phyloP scores from a whole-genome alignment of 2,888 invertebrate species.

The Calameuta filiformis region DNA sequence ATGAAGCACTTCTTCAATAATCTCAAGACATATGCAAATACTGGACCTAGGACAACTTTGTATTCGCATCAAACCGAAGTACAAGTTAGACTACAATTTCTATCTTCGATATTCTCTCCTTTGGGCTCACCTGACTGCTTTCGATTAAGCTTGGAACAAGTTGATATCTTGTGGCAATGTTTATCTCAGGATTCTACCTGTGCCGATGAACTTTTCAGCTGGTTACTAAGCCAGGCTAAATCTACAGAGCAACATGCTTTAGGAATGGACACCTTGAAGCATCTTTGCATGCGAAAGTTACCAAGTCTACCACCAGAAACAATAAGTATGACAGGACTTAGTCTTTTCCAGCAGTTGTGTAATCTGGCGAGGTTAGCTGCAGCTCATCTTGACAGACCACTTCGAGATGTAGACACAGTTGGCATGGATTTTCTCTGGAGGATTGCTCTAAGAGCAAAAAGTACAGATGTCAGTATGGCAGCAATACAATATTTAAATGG shows the following conservation, averaged over 20 bases:
- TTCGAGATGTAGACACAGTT: constrained; percentile 71
- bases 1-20: constrained; percentile 93
- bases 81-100: constrained; percentile 90
- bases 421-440: constrained; percentile 97
- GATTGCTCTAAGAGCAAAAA: constrained; percentile 89
- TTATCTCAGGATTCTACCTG: constrained; percentile 87
- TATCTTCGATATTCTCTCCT: constrained; percentile 91
- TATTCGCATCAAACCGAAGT: constrained; percentile 88
- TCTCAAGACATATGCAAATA: constrained; percentile 77
- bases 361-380: constrained; percentile 86
- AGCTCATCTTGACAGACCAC: constrained; percentile 68
- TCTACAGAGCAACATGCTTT: constrained; percentile 93
- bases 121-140: constrained; percentile 91
- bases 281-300: constrained; percentile 89
- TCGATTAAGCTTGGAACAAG: constrained; percentile 86
- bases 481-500: constrained; percentile 94
- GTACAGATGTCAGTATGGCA: constrained; percentile 94
- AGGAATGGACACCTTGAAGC: constrained; percentile 86
- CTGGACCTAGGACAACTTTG: constrained; percentile 63
- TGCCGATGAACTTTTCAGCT: constrained; percentile 92
- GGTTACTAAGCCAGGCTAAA: constrained; percentile 92
- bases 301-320: constrained; percentile 89
- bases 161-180: constrained; percentile 92
- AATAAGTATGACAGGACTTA: constrained; percentile 91
- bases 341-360: constrained; percentile 91